phyloP scores from a whole-genome alignment of 2,113 vertebrate genomes.

The Phyllopteryx taeniolatus region DNA sequence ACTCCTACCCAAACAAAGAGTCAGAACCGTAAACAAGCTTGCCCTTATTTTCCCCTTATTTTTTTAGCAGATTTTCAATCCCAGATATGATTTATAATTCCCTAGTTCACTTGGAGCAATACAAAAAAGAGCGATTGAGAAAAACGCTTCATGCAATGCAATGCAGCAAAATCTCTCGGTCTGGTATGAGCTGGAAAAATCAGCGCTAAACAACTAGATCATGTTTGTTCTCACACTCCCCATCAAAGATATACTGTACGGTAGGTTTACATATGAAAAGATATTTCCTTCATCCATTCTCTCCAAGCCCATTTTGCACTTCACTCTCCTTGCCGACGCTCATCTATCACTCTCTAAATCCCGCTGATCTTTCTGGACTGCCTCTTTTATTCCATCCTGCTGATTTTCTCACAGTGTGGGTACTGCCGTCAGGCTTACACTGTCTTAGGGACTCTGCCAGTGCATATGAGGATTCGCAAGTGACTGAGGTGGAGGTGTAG shows the following conservation, averaged over 20 bases:
- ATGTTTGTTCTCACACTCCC: slow-evolving; percentile 34
- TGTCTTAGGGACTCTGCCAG: slow-evolving; percentile 57
- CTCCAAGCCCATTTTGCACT: slow-evolving; percentile 1
- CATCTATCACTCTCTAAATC: slow-evolving; percentile 67
- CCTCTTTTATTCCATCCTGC: slow-evolving; percentile 66
- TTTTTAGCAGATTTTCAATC: too few relatives aligned
- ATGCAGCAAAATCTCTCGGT: not conserved
- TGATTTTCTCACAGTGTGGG: slow-evolving; percentile 58
- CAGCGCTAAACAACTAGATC: slow-evolving; percentile 19
- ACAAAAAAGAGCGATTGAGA: not conserved
- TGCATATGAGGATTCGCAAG: slow-evolving; percentile 62
- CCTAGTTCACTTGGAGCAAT: not conserved
- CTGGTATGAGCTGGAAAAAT: not conserved
- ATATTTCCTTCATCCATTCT: slow-evolving; percentile 37
- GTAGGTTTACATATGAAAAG: not conserved
- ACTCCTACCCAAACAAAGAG: too few relatives aligned
- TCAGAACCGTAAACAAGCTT: too few relatives aligned
- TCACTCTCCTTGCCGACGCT: slow-evolving; percentile 16
- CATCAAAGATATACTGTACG: slow-evolving; percentile 3
- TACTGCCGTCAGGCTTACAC: slow-evolving; percentile 53
- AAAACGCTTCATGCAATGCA: not conserved
- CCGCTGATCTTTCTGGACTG: slow-evolving; percentile 66
- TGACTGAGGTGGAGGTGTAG: slow-evolving; percentile 13
- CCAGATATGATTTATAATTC: too few relatives aligned
- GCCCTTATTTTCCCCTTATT: too few relatives aligned